phyloP scores from a whole-genome alignment of 2,113 vertebrate species.

The Falco punctatus region DNA sequence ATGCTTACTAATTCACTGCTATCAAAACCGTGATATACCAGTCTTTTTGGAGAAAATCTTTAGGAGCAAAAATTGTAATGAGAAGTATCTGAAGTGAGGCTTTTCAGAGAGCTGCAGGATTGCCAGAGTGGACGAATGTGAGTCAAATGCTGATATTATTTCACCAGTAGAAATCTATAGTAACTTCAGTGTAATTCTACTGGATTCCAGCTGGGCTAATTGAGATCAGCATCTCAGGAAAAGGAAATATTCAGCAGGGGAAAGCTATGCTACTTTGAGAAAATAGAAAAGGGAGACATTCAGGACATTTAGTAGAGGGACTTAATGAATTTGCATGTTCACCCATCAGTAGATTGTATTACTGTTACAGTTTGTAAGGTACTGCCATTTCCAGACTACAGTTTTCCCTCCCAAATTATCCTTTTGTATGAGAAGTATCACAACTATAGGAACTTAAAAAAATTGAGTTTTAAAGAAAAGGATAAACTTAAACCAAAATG shows the following conservation, averaged over 20 bases:
- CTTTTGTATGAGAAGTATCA: not conserved
- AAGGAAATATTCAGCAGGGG: not conserved
- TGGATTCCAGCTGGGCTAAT: not conserved
- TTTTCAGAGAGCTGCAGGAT: not conserved
- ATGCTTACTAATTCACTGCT: not conserved
- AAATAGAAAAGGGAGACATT: not conserved
- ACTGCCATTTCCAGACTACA: not conserved
- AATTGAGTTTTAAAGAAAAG: not conserved
- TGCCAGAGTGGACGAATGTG: not conserved
- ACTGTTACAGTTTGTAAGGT: not conserved
- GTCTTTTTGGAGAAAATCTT: not conserved
- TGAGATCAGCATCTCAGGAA: not conserved
- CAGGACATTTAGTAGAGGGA: not conserved
- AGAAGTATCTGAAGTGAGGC: not conserved
- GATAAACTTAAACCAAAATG: not conserved
- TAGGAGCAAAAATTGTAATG: not conserved
- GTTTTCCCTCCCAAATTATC: not conserved
- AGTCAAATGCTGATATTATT: not conserved
- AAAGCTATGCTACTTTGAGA: not conserved
- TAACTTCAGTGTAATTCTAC: not conserved
- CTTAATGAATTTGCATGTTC: not conserved
- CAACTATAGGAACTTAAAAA: not conserved
- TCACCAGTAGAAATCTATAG: not conserved
- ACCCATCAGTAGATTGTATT: not conserved
- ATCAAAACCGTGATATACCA: accelerated